Evolutionary conservation across 2,797 vertebrate genomes (phyloP), one percentile per base, ranked within the genome.

Genomic region (Smutsia temminckii): DNA sequence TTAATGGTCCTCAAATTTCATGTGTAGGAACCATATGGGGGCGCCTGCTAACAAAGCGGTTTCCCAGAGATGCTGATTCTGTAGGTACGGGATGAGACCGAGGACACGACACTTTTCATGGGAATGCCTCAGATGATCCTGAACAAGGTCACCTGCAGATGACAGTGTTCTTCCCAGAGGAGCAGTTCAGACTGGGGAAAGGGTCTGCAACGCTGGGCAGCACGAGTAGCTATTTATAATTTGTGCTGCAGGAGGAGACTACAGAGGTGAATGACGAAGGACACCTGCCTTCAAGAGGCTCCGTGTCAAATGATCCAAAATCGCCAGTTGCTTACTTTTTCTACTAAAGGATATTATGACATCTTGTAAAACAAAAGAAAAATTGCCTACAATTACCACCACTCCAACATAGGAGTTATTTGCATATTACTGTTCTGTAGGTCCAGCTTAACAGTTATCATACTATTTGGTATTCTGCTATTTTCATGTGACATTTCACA

Each of bases 371-470:
- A 55, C 8, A 55, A 88, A 92, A 79, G 55, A 34, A 69, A 68
- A 94, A 78, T 85, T 32, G 68, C 32, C 84, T 83, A 25, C 69
- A 96, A 63, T 89, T 90, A 64, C 51, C 13, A 85, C 32, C 18
- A 91, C 17, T 66, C n/a, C 80, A 57, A 91, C 46, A 79, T 3
- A 79, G 46, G 8, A 93, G 88, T 92, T 88, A 79, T 92, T 72
- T 86, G 63, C 20, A 78, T 90, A 61, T 68, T 90, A 81, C 61
- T 32, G 92, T 74, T 95, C 87, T 94, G 46, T 55, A 95, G 37
- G 75, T 83, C 59, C 91, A 49, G 88, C 92, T 85, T 94, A 37
- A 89, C 96, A 95, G 72, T 81, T 83, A 95, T 75, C 37, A 68
- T 46, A 91, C 5, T 89, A 51, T 72, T 92, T 93, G 63, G 25